Conservation (phyloP, 2,888 invertebrate genomes). For the Campoletis raptor region DNA sequence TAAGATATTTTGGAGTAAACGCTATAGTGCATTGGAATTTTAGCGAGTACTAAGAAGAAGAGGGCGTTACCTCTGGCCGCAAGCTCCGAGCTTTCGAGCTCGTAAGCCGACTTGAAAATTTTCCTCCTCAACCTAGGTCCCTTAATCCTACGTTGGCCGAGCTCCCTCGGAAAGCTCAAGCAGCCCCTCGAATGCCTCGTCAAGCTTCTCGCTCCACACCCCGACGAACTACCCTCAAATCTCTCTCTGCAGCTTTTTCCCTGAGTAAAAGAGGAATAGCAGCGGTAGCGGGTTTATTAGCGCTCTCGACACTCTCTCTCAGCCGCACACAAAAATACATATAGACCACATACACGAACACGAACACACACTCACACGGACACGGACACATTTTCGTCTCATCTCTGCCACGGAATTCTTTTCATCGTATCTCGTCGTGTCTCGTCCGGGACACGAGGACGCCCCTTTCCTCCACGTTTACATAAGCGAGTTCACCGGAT, state of each 20-base stretch:
- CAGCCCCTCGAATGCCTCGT: slow-evolving; percentile 84
- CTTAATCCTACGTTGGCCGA: slow-evolving; percentile 81
- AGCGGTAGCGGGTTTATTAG: slow-evolving; percentile 83
- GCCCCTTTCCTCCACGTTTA: slow-evolving; percentile 78
- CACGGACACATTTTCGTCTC: slow-evolving; percentile 59
- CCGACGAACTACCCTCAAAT: slow-evolving; percentile 51
- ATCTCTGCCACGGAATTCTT: slow-evolving; percentile 82
- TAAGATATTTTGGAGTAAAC: slow-evolving; percentile 32
- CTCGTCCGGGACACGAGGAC: slow-evolving; percentile 76
- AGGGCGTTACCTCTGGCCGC: slow-evolving; percentile 65
- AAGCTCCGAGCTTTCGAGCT: slow-evolving; percentile 67
- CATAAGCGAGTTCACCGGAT: slow-evolving; percentile 85
- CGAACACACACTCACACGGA: slow-evolving; percentile 39
- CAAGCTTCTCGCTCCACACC: slow-evolving; percentile 75
- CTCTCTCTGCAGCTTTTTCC: slow-evolving; percentile 63
- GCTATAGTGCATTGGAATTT: slow-evolving; percentile 58
- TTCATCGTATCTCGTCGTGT: slow-evolving; percentile 78
- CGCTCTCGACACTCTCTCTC: slow-evolving; percentile 76
- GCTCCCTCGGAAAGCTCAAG: slow-evolving; percentile 62
- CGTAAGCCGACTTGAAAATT: slow-evolving; percentile 72
- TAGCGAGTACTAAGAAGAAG: neutral
- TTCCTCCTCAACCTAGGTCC: slow-evolving; percentile 71
- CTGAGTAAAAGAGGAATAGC: slow-evolving; percentile 68
- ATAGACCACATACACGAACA: slow-evolving; percentile 26
- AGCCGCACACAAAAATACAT: slow-evolving; percentile 30